phyloP scores from a whole-genome alignment of 2,113 vertebrate species.

The Vireo altiloquus region DNA sequence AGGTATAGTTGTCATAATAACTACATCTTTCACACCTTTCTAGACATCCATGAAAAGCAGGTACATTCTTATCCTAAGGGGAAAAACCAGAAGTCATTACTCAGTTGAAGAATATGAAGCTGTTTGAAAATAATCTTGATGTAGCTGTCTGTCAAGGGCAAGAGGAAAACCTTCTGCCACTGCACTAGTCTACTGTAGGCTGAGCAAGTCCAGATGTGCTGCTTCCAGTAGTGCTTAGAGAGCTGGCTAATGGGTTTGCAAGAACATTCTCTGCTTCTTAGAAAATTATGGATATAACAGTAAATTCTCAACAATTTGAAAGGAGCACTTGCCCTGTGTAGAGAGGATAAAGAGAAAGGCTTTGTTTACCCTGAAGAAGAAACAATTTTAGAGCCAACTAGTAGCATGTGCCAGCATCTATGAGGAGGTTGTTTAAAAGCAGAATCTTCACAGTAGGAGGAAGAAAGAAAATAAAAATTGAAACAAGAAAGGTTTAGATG shows the following conservation, averaged over 20 bases:
- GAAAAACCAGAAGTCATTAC: background rate
- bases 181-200: background rate
- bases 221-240: background rate
- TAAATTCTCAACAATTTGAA: background rate
- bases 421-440: background rate
- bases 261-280: background rate
- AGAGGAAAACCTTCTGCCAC: background rate
- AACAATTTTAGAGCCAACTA: background rate
- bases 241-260: background rate
- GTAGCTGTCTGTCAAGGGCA: background rate
- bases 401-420: background rate
- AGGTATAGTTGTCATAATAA: background rate
- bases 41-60: background rate
- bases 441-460: background rate
- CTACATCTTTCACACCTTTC: background rate
- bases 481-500: background rate
- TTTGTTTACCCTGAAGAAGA: background rate
- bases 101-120: background rate
- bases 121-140: background rate
- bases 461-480: background rate
- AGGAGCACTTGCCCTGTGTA: background rate
- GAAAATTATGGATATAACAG: background rate
- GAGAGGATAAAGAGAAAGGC: background rate
- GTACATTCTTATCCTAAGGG: background rate
- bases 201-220: background rate